Base-by-base conservation (phyloP, 2,888 invertebrate genomes). In the Athalia cordata region DNA sequence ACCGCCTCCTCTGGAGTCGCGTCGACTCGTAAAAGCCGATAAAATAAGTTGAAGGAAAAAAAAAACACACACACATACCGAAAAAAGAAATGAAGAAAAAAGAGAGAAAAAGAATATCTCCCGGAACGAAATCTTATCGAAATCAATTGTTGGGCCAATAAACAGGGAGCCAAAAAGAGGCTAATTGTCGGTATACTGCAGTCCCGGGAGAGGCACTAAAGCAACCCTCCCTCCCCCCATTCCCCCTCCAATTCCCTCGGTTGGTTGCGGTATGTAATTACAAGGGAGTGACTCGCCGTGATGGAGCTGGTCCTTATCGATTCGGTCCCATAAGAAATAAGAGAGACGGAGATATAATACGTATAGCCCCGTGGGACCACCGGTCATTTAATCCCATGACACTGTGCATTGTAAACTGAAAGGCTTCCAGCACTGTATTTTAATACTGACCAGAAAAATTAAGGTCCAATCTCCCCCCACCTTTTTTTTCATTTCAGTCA, bases 361-460 rank as follows among this genome's bases (percentile, higher is more conserved):
- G 65, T 45, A 68, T 29, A 29, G 29, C 59, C 77, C 74, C 70
- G 74, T 55, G 72, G 59, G 65, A 78, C 78, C 78, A 78, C 78
- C 78, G 85, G 85, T 88, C 87, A 88, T 88, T 88, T 88, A 88
- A 88, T 88, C 85, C 84, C 88, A 85, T 87, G 87, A 87, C 87
- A 86, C 84, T 84, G 85, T 82, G 82, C 79, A 81, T 82, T 80
- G 81, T 74, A 65, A 62, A 57, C 61, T 55, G 47, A 72, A 72
- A 72, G 72, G 72, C 72, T 72, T 72, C 72, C 47, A 65, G 45
- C 64, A 68, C 52, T 29, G 55, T 13, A 52, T 29, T 29, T 52
- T 52, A 55, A 43, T 68, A 50, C 68, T 29, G 68, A 68, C 9
- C 9, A 29, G 29, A 43, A 68, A 68, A 52, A 15, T 68, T 68